Conservation (phyloP, 2,797 vertebrate genomes). For the Meda fulgida region DNA sequence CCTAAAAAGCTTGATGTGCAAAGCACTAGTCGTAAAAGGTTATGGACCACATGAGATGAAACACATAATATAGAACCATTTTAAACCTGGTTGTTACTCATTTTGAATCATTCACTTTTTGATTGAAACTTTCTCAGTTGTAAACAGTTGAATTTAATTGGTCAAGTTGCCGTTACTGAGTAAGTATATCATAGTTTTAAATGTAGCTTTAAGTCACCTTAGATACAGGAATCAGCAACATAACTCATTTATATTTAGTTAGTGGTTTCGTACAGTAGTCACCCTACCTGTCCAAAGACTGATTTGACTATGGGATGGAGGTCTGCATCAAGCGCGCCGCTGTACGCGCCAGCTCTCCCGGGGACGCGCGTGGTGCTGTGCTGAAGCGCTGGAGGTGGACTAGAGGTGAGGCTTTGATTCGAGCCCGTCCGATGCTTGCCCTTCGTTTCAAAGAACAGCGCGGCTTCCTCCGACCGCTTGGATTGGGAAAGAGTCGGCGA, state of each 20-base stretch:
- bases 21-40: neutral
- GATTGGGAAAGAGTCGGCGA: conserved; percentile 71
- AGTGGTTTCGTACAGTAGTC: neutral
- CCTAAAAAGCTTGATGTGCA: neutral
- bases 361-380: conserved; percentile 67
- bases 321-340: conserved; percentile 74
- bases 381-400: conserved; percentile 59
- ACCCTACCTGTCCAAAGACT: conserved; percentile 87
- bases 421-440: conserved; percentile 73
- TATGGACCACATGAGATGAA: neutral
- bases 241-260: neutral
- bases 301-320: conserved; percentile 90
- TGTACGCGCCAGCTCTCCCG: conserved; percentile 64
- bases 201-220: neutral
- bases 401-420: conserved; percentile 70
- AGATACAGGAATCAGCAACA: conserved; percentile 1
- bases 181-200: too few species aligned
- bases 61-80: neutral
- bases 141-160: neutral
- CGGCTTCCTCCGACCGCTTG: conserved; percentile 73
- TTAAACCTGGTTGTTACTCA: neutral
- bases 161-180: neutral
- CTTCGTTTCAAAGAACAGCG: conserved; percentile 75
- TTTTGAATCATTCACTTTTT: neutral
- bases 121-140: neutral